Conservation (phyloP, 2,113 vertebrate genomes). For the human region DNA sequence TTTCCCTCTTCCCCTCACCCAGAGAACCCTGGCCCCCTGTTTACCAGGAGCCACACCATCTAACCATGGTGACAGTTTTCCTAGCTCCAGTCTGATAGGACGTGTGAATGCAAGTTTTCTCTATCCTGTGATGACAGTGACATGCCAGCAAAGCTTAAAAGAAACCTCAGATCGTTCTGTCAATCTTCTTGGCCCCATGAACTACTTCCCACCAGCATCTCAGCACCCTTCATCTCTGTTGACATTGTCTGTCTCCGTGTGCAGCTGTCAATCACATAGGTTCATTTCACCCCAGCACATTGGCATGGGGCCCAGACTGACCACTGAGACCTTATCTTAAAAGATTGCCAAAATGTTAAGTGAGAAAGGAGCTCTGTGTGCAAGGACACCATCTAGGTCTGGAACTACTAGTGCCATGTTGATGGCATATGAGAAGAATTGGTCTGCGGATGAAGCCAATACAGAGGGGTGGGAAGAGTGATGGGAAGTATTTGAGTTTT, state of each 20-base stretch:
- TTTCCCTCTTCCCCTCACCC: background rate
- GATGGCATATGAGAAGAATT: background rate
- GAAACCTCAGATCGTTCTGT: background rate
- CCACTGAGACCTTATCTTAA: background rate
- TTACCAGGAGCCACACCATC: background rate
- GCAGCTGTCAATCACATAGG: too few relatives aligned
- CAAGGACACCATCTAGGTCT: too few relatives aligned
- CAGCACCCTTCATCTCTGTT: background rate
- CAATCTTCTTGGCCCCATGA: background rate
- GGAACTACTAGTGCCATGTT: background rate
- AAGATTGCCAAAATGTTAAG: background rate
- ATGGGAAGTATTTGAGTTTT: background rate
- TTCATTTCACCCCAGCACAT: background rate
- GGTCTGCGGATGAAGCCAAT: background rate
- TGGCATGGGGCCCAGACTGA: background rate
- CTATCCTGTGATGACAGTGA: background rate
- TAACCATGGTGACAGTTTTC: background rate
- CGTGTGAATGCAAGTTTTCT: background rate
- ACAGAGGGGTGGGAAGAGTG: background rate
- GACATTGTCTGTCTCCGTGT: background rate
- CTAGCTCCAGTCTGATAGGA: background rate
- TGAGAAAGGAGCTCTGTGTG: background rate
- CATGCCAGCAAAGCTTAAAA: background rate
- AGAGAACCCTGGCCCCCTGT: background rate
- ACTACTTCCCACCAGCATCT: background rate